These are phyloP conservation scores for Crambe crambe DNA, from an alignment of 37 sponge, comb jelly and placozoan species.

Conservation along the genomic window DNA sequence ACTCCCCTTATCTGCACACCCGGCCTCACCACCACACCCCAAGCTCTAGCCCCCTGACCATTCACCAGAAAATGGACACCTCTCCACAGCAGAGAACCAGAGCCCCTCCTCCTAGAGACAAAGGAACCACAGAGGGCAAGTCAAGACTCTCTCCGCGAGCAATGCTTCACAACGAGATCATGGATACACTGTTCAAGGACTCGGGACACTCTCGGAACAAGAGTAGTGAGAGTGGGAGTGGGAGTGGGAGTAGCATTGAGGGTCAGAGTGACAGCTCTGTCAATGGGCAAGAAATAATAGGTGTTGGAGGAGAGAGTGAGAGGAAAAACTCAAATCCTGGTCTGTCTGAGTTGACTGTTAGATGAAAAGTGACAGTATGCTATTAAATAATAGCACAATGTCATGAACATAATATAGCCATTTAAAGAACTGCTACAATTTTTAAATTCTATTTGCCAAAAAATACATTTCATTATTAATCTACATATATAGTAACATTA, in stretches of 20 bases:
- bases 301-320: background rate
- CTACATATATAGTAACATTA: too few species aligned
- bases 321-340: background rate
- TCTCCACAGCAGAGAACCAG: background rate
- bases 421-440: too few species aligned
- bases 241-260: background rate
- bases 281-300: too few species aligned
- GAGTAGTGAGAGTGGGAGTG: conserved; percentile 3
- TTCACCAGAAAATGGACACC: background rate
- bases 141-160: background rate
- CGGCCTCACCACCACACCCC: background rate
- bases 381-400: too few species aligned
- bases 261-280: background rate
- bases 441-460: background rate
- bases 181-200: background rate
- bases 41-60: background rate
- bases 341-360: background rate
- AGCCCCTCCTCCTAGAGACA: background rate
- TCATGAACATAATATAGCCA: too few species aligned
- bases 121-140: background rate
- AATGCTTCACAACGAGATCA: background rate
- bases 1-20: background rate
- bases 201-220: background rate
- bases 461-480: background rate
- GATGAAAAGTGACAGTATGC: background rate